Evolutionary conservation across 2,888 invertebrate species (phyloP).

Genomic region (Polymixis flavicincta): DNA sequence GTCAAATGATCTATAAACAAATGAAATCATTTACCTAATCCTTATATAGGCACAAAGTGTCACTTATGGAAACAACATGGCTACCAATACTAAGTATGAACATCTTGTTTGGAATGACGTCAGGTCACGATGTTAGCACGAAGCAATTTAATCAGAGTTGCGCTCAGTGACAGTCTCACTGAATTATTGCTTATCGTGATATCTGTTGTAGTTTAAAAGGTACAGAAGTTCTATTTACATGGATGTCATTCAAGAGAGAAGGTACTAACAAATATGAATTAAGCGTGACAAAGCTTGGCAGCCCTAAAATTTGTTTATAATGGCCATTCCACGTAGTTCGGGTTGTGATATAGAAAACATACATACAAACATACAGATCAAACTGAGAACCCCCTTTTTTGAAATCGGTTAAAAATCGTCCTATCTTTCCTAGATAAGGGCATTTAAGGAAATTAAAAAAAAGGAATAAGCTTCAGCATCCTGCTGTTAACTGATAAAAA

Average conservation of each 20-base stretch:
- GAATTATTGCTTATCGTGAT: constrained; percentile 70
- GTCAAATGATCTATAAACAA: constrained; percentile 9
- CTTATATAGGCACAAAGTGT: constrained; percentile 43
- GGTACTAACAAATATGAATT: too few species aligned
- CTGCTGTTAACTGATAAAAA: neutral
- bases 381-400: too few species aligned
- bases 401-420: too few species aligned
- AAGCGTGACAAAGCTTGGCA: neutral
- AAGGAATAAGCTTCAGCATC: neutral
- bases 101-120: constrained; percentile 74
- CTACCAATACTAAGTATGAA: constrained; percentile 15
- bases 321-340: neutral
- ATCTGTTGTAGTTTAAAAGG: neutral
- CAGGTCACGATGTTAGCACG: constrained; percentile 80
- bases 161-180: constrained; percentile 79
- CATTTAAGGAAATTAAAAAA: neutral
- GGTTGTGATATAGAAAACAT: too few species aligned
- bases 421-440: neutral
- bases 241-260: neutral
- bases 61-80: constrained; percentile 33
- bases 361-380: too few species aligned
- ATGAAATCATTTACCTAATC: constrained; percentile 33
- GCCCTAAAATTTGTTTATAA: neutral
- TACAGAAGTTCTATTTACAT: constrained; percentile 21
- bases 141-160: constrained; percentile 80